Evolutionary conservation across 2,888 invertebrate genomes (phyloP).

Genomic region (Polydrusus tereticollis): DNA sequence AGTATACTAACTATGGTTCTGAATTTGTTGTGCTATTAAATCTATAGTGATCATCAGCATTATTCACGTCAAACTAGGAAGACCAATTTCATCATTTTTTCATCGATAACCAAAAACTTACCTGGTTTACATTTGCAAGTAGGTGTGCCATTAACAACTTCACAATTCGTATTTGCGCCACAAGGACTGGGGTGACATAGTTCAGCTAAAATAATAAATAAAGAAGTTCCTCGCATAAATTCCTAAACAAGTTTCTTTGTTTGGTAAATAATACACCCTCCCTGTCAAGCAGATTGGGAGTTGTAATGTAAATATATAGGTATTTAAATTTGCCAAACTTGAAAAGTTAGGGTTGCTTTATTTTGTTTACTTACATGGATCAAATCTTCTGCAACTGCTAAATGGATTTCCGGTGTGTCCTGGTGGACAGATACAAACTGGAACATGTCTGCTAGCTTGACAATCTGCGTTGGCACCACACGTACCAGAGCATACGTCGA

Average conservation of each 20-base stretch:
- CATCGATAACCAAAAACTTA: neutral
- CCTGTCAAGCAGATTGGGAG: too few relatives aligned
- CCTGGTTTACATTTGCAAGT: conserved; percentile 83
- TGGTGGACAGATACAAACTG: conserved; percentile 82
- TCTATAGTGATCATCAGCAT: too few relatives aligned
- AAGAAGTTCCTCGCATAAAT: too few relatives aligned
- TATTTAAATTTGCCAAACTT: too few relatives aligned
- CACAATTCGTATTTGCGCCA: conserved; percentile 84
- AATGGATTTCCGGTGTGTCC: conserved; percentile 87
- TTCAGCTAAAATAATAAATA: conserved; percentile 73
- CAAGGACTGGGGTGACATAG: conserved; percentile 88
- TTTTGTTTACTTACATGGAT: conserved; percentile 75
- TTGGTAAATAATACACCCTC: too few relatives aligned
- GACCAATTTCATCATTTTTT: neutral
- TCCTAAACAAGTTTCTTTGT: too few relatives aligned
- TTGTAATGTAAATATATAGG: too few relatives aligned
- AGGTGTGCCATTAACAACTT: conserved; percentile 81
- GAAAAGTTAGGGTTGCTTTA: too few relatives aligned
- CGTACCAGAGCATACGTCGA: conserved; percentile 82
- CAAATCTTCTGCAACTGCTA: conserved; percentile 77
- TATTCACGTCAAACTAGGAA: neutral
- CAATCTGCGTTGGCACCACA: conserved; percentile 85
- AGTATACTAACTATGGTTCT: neutral
- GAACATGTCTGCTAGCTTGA: conserved; percentile 81
- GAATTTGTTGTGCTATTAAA: too few relatives aligned